Conservation (phyloP, 2,797 vertebrate species). For the Delichon dasypus region DNA sequence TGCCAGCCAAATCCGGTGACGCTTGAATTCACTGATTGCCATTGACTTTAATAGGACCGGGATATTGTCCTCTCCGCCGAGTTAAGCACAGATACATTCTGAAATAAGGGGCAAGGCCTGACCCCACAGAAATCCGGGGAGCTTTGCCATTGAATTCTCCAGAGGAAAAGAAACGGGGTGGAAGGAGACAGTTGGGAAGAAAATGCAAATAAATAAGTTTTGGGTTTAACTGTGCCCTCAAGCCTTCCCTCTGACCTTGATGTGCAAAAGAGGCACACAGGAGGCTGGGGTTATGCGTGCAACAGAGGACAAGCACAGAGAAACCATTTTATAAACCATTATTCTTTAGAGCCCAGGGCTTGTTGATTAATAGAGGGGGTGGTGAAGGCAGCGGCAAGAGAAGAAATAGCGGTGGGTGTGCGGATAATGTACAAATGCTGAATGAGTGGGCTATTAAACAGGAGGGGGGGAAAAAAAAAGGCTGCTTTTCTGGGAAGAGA, state of each 20-base stretch:
- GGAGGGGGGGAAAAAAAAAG: too few relatives aligned
- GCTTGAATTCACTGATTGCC: conserved; percentile 9
- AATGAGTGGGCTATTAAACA: background rate
- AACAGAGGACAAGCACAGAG: background rate
- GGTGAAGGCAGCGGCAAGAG: background rate
- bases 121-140: background rate
- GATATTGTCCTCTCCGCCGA: background rate
- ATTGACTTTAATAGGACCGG: background rate
- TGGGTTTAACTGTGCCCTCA: background rate
- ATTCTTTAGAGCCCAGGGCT: background rate
- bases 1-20: conserved; percentile 27
- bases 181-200: background rate
- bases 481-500: conserved; percentile 1
- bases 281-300: background rate
- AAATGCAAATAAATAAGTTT: background rate
- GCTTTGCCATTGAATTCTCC: background rate
- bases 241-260: background rate
- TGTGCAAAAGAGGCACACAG: background rate
- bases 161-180: background rate
- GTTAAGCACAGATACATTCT: background rate
- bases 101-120: background rate
- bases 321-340: background rate
- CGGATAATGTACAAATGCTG: background rate
- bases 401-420: background rate
- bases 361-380: background rate